These are phyloP conservation scores for Grapholita molesta DNA, from an alignment of 1,140 invertebrate genomes.

Conservation along the genomic window DNA sequence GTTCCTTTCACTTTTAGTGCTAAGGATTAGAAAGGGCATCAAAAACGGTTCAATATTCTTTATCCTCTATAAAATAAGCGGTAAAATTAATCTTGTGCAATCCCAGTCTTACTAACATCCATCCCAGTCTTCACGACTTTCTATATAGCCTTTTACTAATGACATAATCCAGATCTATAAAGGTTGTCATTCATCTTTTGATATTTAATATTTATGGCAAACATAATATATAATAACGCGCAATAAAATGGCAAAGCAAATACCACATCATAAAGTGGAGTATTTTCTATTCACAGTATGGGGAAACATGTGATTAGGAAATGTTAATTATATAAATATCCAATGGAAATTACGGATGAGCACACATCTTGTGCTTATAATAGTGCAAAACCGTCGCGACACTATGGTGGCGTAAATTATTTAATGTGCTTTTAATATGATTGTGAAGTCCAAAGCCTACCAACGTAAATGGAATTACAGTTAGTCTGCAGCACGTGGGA, in stretches of 20 bases:
- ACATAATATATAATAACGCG: not conserved
- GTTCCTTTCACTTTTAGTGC: not conserved
- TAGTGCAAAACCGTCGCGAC: slow-evolving; percentile 25
- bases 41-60: not conserved
- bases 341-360: not conserved
- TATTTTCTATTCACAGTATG: not conserved
- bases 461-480: too few relatives aligned
- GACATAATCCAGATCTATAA: not conserved
- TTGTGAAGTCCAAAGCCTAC: too few relatives aligned
- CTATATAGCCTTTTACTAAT: not conserved
- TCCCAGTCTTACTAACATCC: not conserved
- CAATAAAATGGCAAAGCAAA: not conserved
- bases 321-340: not conserved
- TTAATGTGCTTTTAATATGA: too few relatives aligned
- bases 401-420: too few relatives aligned
- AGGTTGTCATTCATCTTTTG: not conserved
- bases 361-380: slow-evolving; percentile 8
- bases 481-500: too few relatives aligned
- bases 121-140: not conserved
- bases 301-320: not conserved
- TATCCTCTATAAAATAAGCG: not conserved
- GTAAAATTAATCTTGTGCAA: not conserved
- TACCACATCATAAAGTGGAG: not conserved
- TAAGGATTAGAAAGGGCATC: not conserved
- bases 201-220: not conserved